These are phyloP conservation scores for Deroptyus accipitrinus DNA, from an alignment of 2,113 vertebrate species.

Conservation along the genomic window DNA sequence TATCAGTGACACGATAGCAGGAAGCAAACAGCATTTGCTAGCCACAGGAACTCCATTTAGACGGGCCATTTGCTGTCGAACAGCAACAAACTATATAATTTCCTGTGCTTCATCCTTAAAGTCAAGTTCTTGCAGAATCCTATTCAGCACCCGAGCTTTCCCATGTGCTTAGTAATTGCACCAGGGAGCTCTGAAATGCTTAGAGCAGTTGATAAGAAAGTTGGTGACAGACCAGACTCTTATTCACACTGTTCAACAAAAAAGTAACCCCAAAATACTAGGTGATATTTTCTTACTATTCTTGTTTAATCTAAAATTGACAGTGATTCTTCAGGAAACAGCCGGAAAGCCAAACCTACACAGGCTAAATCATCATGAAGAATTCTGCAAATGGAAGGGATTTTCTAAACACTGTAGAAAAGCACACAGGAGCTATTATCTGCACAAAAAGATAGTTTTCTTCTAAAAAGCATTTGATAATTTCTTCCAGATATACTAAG, in stretches of 20 bases:
- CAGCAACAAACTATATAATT: not conserved
- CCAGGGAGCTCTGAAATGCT: not conserved
- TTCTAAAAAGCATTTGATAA: not conserved
- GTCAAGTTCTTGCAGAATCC: not conserved
- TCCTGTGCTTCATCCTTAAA: not conserved
- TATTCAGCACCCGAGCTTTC: not conserved
- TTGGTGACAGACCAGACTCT: not conserved
- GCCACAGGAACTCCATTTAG: not conserved
- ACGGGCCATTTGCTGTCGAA: not conserved
- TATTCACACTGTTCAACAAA: not conserved
- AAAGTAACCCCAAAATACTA: not conserved
- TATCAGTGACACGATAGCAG: accelerated
- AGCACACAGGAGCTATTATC: not conserved
- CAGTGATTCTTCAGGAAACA: not conserved
- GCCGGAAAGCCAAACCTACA: accelerated
- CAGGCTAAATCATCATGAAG: not conserved
- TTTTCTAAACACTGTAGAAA: not conserved
- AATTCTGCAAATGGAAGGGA: not conserved
- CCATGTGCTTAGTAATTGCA: not conserved
- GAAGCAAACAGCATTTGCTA: not conserved
- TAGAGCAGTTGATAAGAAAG: not conserved
- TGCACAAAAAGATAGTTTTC: not conserved
- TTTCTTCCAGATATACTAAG: not conserved
- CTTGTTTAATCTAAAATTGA: not conserved
- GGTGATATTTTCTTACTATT: not conserved